These are phyloP conservation scores for Eolophus roseicapilla DNA, from an alignment of 2,113 vertebrate species.

Conservation along the genomic window DNA sequence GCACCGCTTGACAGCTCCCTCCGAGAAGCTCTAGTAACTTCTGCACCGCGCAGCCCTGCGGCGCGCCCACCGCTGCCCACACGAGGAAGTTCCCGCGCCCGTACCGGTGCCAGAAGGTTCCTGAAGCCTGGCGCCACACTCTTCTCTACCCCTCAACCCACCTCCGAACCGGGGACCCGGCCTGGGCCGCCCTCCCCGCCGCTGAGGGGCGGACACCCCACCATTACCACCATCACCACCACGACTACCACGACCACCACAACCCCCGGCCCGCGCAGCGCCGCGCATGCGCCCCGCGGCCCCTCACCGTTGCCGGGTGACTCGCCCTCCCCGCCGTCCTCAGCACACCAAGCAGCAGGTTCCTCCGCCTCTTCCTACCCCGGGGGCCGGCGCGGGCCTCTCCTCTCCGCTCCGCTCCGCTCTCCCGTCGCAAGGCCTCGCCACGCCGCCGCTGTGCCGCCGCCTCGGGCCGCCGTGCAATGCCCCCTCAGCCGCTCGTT, in stretches of 20 bases:
- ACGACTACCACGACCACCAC: not conserved
- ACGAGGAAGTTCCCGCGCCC: conserved; percentile 27
- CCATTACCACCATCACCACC: not conserved
- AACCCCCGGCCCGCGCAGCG: not conserved
- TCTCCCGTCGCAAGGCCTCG: not conserved
- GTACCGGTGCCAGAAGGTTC: not conserved
- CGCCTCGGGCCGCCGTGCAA: not conserved
- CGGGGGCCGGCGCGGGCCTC: conserved; percentile 10
- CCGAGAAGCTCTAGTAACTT: not conserved
- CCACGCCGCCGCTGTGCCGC: not conserved
- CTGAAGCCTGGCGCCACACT: not conserved
- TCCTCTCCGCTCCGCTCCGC: not conserved
- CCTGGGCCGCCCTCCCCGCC: not conserved
- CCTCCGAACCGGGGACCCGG: not conserved
- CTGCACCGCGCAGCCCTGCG: not conserved
- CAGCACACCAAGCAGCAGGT: conserved; percentile 50
- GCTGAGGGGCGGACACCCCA: not conserved
- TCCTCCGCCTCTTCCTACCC: conserved; percentile 52
- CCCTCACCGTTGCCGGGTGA: conserved; percentile 69
- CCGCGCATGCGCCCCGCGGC: conserved; percentile 45
- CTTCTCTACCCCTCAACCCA: not conserved
- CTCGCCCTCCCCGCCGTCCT: conserved; percentile 58
- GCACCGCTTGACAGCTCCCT: conserved; percentile 1
- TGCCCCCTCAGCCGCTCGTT: not conserved
- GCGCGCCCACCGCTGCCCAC: not conserved